A percentile compares a stretch with the other conserved stretches of the same genome.
Evolutionary conservation across 1,140 invertebrate species (phyloP).

Genomic region (Scaptodrosophila lebanonensis): DNA sequence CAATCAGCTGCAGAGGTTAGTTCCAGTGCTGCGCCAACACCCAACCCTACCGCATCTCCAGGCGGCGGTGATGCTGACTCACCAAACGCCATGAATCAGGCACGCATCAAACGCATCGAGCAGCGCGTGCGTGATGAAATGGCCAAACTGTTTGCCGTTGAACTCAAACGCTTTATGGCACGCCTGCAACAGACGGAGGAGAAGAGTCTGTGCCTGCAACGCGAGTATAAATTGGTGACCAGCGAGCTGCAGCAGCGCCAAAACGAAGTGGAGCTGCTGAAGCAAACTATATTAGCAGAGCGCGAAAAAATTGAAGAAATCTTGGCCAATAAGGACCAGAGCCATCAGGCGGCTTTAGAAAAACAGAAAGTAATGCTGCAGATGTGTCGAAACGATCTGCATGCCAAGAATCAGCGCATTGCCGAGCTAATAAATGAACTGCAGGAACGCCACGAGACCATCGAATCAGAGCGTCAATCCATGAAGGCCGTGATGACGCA

Average conservation of each 20-base stretch:
- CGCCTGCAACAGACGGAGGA: conserved; percentile 78
- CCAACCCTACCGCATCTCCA: not conserved
- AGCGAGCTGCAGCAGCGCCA: conserved; percentile 61
- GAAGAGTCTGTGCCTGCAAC: conserved; percentile 77
- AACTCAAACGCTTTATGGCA: conserved; percentile 79
- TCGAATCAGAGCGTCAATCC: conserved; percentile 64
- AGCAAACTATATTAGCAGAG: conserved; percentile 79
- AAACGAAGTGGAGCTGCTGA: conserved; percentile 79
- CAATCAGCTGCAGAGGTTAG: conserved; percentile 17
- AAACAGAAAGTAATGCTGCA: conserved; percentile 51
- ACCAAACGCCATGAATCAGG: conserved; percentile 31
- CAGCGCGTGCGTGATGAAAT: conserved; percentile 80
- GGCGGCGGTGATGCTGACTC: not conserved
- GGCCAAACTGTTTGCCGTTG: conserved; percentile 79
- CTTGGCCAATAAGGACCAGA: conserved; percentile 75
- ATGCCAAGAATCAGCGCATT: conserved; percentile 49
- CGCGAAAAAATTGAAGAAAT: conserved; percentile 79
- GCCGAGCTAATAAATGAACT: conserved; percentile 40
- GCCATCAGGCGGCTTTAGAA: conserved; percentile 22
- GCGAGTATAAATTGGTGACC: conserved; percentile 78
- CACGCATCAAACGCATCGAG: conserved; percentile 53
- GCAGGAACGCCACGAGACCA: conserved; percentile 62
- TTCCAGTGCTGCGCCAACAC: conserved; percentile 11
- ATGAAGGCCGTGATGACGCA: conserved; percentile 72
- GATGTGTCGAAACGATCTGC: conserved; percentile 52